phyloP scores from a whole-genome alignment of 2,888 invertebrate genomes.

The Tenthredo scrophulariae region DNA sequence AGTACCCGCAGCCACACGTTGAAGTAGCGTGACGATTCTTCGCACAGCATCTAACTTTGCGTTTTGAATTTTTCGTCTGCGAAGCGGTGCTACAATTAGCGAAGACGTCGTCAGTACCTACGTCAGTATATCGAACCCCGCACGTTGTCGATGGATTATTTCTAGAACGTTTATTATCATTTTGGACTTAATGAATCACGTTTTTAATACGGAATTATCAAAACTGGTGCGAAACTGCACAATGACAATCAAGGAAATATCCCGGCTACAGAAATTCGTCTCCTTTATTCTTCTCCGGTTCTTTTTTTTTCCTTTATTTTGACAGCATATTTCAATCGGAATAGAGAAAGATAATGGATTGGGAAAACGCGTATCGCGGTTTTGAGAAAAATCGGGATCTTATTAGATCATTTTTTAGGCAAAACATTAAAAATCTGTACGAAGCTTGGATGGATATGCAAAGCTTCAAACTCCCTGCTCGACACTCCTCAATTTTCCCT shows the following conservation, averaged over 20 bases:
- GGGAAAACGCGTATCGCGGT: background rate
- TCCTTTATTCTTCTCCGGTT: background rate
- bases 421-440: background rate
- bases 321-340: background rate
- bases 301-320: no score
- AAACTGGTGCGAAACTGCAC: background rate
- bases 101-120: conserved; percentile 14
- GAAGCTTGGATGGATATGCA: background rate
- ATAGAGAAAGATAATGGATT: conserved; percentile 8
- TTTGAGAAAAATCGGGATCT: background rate
- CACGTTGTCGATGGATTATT: background rate
- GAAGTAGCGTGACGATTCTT: background rate
- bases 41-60: background rate
- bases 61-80: background rate
- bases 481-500: background rate
- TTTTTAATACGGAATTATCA: background rate
- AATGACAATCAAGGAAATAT: background rate
- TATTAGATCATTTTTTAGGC: background rate
- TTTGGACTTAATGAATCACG: background rate
- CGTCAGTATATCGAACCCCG: conserved; percentile 8
- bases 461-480: background rate
- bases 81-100: background rate
- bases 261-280: background rate
- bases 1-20: conserved; percentile 21
- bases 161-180: conserved; percentile 25